Evolutionary conservation across 1,140 invertebrate species (phyloP), one percentile per base, ranked within the genome.

Genomic region (Batillaria attramentaria): DNA sequence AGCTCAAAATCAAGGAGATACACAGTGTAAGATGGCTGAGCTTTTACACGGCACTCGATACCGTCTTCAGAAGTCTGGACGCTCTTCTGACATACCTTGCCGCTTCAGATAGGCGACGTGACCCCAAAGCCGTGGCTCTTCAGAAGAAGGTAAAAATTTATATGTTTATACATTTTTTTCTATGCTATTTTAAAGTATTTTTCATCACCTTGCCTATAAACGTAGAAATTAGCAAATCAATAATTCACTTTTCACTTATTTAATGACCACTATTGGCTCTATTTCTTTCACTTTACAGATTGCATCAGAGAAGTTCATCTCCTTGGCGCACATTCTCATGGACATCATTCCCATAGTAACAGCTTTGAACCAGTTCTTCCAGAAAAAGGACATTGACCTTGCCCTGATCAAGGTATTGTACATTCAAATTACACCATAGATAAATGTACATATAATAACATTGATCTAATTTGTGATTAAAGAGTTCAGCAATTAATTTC

Each of bases 241-340:
- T n/a, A 35, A 16, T 33, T 72, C 3, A 60, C 28, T 33, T 16
- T 65, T 65, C 10, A 65, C 28, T 65, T 65, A 65, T 65, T 65
- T 65, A 8, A 18, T 65, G 60, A 24, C 10, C 46, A 50, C 46
- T 13, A 50, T 50, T 50, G 46, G 24, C 20, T 13, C 18, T 77
- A 79, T 39, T 42, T 62, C 3, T 72, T 80, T 24, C 81, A 82
- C 78, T 6, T 72, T 76, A 33, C 62, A 72, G 31, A 50, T 77
- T 35, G 70, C 81, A 43, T 31, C 39, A 20, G 46, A n/a, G n/a
- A 31, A 68, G n/a, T 77, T 80, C 31, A 43, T 83, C n/a, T 77
- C 37, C 41, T 62, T 79, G 31, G 68, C 62, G 20, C 65, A 83
- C 65, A 6, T 83, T 35, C 46, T 83, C 74, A 83, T 83, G 79